These are phyloP conservation scores for Morpho deidamia DNA, from an alignment of 2,888 invertebrate species.

Conservation along the genomic window DNA sequence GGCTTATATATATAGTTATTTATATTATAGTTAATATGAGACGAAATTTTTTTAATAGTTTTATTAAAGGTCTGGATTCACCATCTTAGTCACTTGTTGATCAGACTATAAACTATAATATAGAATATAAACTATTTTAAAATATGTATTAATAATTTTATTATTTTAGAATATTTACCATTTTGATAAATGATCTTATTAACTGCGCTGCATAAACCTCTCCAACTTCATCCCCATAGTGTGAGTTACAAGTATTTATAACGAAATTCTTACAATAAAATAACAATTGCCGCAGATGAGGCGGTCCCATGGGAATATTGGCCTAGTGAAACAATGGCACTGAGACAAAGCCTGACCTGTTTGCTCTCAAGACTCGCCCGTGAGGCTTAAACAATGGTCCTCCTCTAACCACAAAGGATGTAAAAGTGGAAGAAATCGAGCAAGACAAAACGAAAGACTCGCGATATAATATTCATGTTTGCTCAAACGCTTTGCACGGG, in stretches of 20 bases:
- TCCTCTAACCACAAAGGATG: conserved; percentile 46
- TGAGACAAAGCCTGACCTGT: conserved; percentile 58
- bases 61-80: too few species aligned
- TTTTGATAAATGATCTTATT: too few species aligned
- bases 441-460: conserved; percentile 33
- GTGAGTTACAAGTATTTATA: conserved; percentile 16
- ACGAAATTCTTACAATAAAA: conserved; percentile 18
- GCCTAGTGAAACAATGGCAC: conserved; percentile 56
- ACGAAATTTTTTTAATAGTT: too few species aligned
- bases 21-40: too few species aligned
- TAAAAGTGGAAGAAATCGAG: conserved; percentile 45
- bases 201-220: too few species aligned
- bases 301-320: conserved; percentile 52
- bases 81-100: too few species aligned
- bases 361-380: conserved; percentile 56
- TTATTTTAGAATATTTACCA: too few species aligned
- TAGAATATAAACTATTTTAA: too few species aligned
- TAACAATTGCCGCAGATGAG: conserved; percentile 23
- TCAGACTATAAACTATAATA: too few species aligned
- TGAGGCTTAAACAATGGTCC: conserved; percentile 59
- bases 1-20: too few species aligned
- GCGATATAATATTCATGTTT: conserved; percentile 27
- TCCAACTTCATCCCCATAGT: background rate
- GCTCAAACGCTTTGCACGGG: conserved; percentile 25
- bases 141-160: too few species aligned